A percentile compares a stretch with the other conserved stretches of the same genome.
phyloP scores from a whole-genome alignment of 2,888 invertebrate species.

The Metalampra italica region DNA sequence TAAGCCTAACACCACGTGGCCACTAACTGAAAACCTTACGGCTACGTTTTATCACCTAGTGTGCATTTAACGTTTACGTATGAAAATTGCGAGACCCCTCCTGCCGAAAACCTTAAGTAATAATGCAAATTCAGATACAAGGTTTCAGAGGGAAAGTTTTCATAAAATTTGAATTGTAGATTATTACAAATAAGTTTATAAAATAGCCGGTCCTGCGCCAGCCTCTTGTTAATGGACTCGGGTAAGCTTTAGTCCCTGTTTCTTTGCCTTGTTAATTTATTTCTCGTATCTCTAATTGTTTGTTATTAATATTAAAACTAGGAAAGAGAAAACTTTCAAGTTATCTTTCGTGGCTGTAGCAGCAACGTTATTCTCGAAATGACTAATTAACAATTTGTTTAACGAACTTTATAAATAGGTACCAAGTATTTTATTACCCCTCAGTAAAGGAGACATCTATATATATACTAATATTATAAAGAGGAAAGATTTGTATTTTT shows the following conservation, averaged over 20 bases:
- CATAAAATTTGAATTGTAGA: slow-evolving; percentile 57
- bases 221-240: slow-evolving; percentile 38
- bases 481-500: no score
- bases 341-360: neutral
- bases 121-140: slow-evolving; percentile 45
- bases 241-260: slow-evolving; percentile 3
- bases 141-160: slow-evolving; percentile 37
- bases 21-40: neutral
- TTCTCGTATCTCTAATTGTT: neutral
- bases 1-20: no score
- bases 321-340: neutral
- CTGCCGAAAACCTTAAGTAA: slow-evolving; percentile 34
- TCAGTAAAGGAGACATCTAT: no score
- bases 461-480: no score
- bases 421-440: no score
- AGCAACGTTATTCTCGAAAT: no score
- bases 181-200: slow-evolving; percentile 56
- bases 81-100: slow-evolving; percentile 38
- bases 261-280: slow-evolving; percentile 2
- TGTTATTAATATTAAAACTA: neutral
- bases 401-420: no score
- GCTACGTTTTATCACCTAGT: neutral
- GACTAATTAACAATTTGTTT: no score
- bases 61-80: slow-evolving; percentile 25
- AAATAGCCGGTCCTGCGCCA: slow-evolving; percentile 37